Base-by-base conservation (phyloP, 2,888 invertebrate species). In the Drosophila picticornis region DNA sequence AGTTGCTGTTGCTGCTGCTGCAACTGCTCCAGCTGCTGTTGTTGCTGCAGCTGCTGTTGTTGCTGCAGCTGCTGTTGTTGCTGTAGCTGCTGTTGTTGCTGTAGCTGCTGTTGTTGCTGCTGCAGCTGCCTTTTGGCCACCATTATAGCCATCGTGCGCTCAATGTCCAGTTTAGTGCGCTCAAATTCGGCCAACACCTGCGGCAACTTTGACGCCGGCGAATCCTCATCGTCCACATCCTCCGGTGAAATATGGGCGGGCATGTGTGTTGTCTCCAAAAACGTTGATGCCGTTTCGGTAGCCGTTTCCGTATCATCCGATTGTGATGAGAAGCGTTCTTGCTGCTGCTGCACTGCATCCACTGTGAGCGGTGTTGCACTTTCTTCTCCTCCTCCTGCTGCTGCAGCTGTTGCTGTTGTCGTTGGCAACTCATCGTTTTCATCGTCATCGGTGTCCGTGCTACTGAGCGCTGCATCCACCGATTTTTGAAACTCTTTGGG, bases 401-500 rank as follows among this genome's bases (percentile, higher is more conserved):
- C 13, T n/a, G 16, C 25, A 19, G 11, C 38, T 29, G 51, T 27
- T 31, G 29, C 19, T 59, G 38, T 48, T 22, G 60, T 27, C n/a
- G 51, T 9, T 11, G 76, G 51, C 50, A 50, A 1, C 16, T 79
- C 78, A 38, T 87, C 85, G 27, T 78, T 83, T 9, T 81, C 84
- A n/a, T 91, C 91, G 6, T 92, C 92, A 22, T 92, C 93, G 57
- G 90, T 92, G 34, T 93, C 93, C 0, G 91, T 91, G 9, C 93
- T 92, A 29, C 92, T 92, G 4, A 92, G 83, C 51, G 91, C 93
- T n/a, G 92, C 93, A 73, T 93, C 92, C 25, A 92, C 92, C 0
- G 93, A 91, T 59, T 92, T 93, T 57, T 93, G 93, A 76, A 95
- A 94, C 86, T 95, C 95, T 91, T 95, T 95, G 53, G 95, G 95